These are phyloP conservation scores for Leptinotarsa juncta DNA, from an alignment of 2,888 invertebrate species.

Conservation along the genomic window DNA sequence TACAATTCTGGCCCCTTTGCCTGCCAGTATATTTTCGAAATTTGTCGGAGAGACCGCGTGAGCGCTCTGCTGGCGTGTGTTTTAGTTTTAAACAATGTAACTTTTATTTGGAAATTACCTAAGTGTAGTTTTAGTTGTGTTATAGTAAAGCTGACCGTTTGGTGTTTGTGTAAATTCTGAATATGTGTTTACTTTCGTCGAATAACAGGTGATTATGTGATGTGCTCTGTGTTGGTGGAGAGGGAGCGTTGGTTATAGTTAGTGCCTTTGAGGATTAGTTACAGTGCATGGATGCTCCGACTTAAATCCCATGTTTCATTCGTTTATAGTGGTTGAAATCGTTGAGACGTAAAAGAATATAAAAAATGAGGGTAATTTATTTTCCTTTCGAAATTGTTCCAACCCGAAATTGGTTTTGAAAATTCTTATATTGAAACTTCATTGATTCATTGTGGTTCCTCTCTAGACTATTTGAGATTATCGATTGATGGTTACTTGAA, in stretches of 20 bases:
- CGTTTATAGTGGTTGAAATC: conserved; percentile 13
- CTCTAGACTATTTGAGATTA: not conserved
- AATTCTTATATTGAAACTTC: not conserved
- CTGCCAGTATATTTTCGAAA: conserved; percentile 52
- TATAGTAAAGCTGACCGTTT: conserved; percentile 11
- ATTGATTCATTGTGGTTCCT: not conserved
- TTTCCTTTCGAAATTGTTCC: conserved; percentile 2
- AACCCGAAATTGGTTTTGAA: not conserved
- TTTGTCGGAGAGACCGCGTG: conserved; percentile 49
- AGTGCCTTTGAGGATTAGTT: conserved; percentile 18
- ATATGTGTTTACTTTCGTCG: conserved; percentile 51
- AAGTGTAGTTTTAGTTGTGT: conserved; percentile 7
- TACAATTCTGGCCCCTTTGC: conserved; percentile 51
- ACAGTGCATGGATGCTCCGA: conserved; percentile 13
- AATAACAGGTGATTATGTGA: conserved; percentile 51
- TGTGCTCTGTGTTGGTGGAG: conserved; percentile 28
- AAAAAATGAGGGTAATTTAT: conserved; percentile 6
- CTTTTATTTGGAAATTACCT: conserved; percentile 18
- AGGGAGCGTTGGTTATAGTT: conserved; percentile 22
- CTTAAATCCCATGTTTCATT: not conserved
- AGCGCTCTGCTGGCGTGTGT: conserved; percentile 32
- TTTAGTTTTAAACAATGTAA: conserved; percentile 27
- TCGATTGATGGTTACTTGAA: not conserved
- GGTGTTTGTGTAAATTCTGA: conserved; percentile 18
- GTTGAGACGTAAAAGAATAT: conserved; percentile 9